These are phyloP conservation scores for Criorhina ranunculi DNA, from an alignment of 2,888 invertebrate genomes.

Conservation along the genomic window DNA sequence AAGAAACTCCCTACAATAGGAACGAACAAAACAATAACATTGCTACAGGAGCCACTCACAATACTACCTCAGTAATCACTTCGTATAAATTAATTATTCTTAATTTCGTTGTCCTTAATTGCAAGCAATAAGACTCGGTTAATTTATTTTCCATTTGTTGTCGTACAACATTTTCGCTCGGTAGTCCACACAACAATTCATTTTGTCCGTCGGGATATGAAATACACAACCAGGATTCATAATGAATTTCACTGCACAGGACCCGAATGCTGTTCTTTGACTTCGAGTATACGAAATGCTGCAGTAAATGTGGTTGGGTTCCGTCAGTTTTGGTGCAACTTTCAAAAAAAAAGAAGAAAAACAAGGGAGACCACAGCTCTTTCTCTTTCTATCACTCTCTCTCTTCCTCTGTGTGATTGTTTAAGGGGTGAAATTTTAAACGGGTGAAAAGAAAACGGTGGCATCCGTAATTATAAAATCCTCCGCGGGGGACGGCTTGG, in stretches of 20 bases:
- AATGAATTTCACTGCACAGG: conserved; percentile 9
- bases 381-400: background rate
- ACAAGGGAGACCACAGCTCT: background rate
- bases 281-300: conserved; percentile 19
- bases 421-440: conserved; percentile 4
- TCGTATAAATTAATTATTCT: background rate
- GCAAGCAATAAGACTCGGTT: conserved; percentile 9
- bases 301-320: conserved; percentile 30
- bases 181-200: conserved; percentile 18
- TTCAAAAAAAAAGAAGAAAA: background rate
- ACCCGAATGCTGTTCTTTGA: background rate
- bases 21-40: no score
- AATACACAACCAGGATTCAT: background rate
- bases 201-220: conserved; percentile 16
- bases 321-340: conserved; percentile 22
- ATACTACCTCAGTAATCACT: background rate
- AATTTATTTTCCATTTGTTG: conserved; percentile 37
- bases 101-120: background rate
- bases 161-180: conserved; percentile 14
- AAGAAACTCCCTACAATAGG: no score
- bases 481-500: background rate
- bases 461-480: conserved; percentile 13
- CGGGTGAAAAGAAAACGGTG: conserved; percentile 5
- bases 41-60: no score
- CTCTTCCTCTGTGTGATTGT: background rate